Evolutionary conservation across 2,113 vertebrate species (phyloP).

Genomic region (Alligator mississippiensis): DNA sequence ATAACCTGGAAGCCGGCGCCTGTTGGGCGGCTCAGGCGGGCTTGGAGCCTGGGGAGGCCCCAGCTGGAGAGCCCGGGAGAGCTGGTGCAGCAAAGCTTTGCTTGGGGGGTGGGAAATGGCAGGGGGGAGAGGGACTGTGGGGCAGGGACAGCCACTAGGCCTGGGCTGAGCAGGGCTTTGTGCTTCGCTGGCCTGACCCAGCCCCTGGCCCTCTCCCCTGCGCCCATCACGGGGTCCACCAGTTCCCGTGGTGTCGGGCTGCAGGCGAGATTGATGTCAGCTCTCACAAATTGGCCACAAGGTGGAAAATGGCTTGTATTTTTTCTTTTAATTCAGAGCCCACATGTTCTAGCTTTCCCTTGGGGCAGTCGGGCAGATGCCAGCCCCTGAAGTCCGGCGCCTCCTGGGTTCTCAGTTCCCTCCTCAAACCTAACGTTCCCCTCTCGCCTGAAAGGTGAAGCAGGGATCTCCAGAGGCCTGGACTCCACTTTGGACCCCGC

Average conservation of each 20-base stretch:
- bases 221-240: too few relatives aligned
- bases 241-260: neutral
- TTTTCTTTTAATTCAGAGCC: neutral
- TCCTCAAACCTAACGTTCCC: rapidly evolving
- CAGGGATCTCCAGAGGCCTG: neutral
- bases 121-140: neutral
- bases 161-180: neutral
- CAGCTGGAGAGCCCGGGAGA: neutral
- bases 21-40: neutral
- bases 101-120: neutral
- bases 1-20: neutral
- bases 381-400: neutral
- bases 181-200: neutral
- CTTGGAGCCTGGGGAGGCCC: neutral
- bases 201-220: too few relatives aligned
- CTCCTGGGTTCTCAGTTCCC: neutral
- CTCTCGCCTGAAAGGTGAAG: neutral
- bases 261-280: neutral
- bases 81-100: neutral
- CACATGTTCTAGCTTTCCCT: neutral
- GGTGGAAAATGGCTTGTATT: neutral
- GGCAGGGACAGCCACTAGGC: neutral
- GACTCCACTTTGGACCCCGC: neutral
- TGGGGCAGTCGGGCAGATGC: neutral
- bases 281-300: neutral